These are phyloP conservation scores for Magallana nippona DNA, from an alignment of 2,888 invertebrate genomes.

Conservation along the genomic window DNA sequence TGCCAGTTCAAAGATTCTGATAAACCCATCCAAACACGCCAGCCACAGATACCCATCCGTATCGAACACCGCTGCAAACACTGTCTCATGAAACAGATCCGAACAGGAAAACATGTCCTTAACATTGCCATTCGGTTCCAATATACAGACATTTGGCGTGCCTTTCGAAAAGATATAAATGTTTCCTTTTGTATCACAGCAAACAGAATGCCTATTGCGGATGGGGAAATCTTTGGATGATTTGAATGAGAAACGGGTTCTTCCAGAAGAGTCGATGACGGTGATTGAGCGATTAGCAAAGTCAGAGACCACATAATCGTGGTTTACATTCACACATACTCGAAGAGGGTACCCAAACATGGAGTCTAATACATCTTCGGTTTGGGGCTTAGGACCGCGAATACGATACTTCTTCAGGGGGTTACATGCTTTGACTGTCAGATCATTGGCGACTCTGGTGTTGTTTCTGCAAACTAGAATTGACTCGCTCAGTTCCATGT, in stretches of 20 bases:
- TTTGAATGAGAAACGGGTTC: constrained; percentile 1
- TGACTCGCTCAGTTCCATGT: background rate
- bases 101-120: background rate
- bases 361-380: background rate
- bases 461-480: constrained; percentile 14
- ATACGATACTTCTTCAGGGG: constrained; percentile 1
- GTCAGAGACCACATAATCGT: background rate
- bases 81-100: background rate
- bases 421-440: background rate
- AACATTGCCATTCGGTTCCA: constrained; percentile 7
- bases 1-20: background rate
- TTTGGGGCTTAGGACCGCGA: background rate
- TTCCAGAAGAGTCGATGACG: background rate
- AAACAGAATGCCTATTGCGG: background rate
- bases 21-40: constrained; percentile 9
- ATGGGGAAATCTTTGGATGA: constrained; percentile 16
- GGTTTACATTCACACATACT: constrained; percentile 10
- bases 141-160: background rate
- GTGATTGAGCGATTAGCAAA: constrained; percentile 23
- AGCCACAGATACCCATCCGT: background rate
- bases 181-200: constrained; percentile 12
- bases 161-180: constrained; percentile 24
- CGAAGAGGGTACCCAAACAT: constrained; percentile 11
- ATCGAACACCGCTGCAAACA: constrained; percentile 4
- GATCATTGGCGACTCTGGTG: background rate